Evolutionary conservation across 2,113 vertebrate species (phyloP).

Genomic region (Actinemys pallida): DNA sequence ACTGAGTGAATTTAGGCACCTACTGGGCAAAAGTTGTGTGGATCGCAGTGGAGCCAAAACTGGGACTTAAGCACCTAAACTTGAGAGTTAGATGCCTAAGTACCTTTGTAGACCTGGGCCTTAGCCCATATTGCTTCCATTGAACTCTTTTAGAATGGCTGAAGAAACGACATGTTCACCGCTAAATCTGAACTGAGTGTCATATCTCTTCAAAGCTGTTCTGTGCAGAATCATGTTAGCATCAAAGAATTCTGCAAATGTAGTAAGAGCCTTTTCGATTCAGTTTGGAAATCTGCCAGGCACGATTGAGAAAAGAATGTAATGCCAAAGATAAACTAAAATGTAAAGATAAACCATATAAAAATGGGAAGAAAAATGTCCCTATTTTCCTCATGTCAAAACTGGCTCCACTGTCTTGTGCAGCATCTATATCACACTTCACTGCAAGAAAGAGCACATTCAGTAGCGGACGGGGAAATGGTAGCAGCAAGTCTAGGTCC

Average conservation of each 20-base stretch:
- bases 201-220: background rate
- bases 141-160: background rate
- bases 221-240: fast-evolving
- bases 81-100: too few relatives aligned
- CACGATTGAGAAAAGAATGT: background rate
- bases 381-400: background rate
- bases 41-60: too few relatives aligned
- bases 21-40: too few relatives aligned
- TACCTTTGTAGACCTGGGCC: too few relatives aligned
- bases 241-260: background rate
- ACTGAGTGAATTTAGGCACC: too few relatives aligned
- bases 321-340: background rate
- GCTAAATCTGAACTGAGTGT: background rate
- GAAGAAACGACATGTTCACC: background rate
- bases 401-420: fast-evolving
- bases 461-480: background rate
- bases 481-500: background rate
- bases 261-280: background rate
- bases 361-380: background rate
- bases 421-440: background rate
- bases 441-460: background rate
- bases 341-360: background rate
- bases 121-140: background rate
- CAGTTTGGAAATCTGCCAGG: background rate
- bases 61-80: too few relatives aligned